Conservation (phyloP, 1,140 invertebrate species). For the Hylyphantes graminicola region DNA sequence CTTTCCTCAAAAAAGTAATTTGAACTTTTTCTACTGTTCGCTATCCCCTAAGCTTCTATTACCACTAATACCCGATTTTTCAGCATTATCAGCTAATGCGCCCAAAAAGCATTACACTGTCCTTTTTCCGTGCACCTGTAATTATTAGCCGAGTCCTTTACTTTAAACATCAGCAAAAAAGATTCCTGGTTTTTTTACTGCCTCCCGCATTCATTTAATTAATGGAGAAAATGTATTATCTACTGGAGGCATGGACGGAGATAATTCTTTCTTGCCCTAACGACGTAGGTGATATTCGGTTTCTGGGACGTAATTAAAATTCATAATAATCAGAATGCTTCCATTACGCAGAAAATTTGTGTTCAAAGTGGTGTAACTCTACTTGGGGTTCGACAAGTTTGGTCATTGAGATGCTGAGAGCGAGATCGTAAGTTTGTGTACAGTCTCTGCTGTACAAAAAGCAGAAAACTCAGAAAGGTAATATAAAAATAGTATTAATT, state of each 20-base stretch:
- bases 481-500: too few species aligned
- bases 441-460: too few species aligned
- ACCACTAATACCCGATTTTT: conserved; percentile 28
- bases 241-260: background rate
- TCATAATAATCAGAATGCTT: conserved; percentile 51
- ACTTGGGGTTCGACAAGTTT: too few species aligned
- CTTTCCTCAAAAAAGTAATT: conserved; percentile 27
- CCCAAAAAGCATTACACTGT: conserved; percentile 5
- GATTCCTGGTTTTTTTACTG: background rate
- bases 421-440: too few species aligned
- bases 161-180: conserved; percentile 5
- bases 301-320: conserved; percentile 55
- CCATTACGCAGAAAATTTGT: conserved; percentile 43
- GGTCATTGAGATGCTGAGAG: too few species aligned
- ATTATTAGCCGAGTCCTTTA: conserved; percentile 30
- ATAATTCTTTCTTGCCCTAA: conserved; percentile 36
- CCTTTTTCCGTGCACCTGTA: conserved; percentile 18
- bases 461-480: too few species aligned
- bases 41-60: background rate
- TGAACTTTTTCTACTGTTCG: conserved; percentile 21
- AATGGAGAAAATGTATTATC: conserved; percentile 41
- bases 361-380: too few species aligned
- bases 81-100: conserved; percentile 34
- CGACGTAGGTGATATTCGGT: conserved; percentile 45
- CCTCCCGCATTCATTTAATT: conserved; percentile 17